Conservation (phyloP, 2,113 vertebrate species). For the Neomonachus schauinslandi region DNA sequence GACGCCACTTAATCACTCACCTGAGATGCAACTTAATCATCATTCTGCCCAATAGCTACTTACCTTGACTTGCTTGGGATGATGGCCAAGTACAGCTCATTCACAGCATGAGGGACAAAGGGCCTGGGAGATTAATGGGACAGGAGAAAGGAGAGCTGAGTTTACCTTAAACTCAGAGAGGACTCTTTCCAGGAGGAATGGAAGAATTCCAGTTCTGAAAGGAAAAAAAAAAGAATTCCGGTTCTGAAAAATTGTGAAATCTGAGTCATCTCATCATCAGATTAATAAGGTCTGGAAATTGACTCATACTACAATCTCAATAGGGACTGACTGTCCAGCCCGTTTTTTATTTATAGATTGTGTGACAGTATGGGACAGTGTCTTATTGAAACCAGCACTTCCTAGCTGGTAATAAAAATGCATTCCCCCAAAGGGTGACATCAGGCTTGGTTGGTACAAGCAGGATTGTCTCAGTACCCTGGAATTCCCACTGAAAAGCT, state of each 20-base stretch:
- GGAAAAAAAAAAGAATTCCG: not conserved
- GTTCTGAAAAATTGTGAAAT: constrained; percentile 44
- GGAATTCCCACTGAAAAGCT: not conserved
- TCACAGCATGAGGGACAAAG: not conserved
- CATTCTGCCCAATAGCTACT: not conserved
- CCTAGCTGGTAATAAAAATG: not conserved
- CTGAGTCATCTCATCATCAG: not conserved
- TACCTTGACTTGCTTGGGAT: not conserved
- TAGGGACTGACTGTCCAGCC: not conserved
- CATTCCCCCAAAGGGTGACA: not conserved
- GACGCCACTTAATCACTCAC: not conserved
- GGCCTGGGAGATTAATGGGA: not conserved
- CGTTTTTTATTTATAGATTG: constrained; percentile 4
- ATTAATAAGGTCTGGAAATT: not conserved
- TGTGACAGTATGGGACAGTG: not conserved
- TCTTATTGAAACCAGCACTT: not conserved
- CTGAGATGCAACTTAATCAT: not conserved
- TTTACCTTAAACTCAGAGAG: not conserved
- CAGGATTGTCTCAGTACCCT: not conserved
- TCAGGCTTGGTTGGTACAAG: not conserved
- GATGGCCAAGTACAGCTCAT: too few species aligned
- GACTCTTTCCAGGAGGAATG: not conserved
- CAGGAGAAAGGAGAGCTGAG: not conserved
- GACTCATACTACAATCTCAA: not conserved
- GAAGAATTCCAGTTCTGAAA: constrained; percentile 21